phyloP scores from a whole-genome alignment of 2,113 vertebrate genomes.

The Entomyzon cyanotis region DNA sequence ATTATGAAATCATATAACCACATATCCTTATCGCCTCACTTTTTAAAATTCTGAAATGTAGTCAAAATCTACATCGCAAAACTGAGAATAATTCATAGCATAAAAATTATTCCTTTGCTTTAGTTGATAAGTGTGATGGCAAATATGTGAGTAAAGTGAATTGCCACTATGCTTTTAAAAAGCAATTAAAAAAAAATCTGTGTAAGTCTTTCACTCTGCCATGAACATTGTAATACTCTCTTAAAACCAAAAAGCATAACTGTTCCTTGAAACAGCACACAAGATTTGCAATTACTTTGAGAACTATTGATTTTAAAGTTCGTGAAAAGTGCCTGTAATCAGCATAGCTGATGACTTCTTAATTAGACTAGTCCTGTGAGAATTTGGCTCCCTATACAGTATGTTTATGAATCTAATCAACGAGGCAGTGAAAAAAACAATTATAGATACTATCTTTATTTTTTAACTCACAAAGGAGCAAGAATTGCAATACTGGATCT shows the following conservation, averaged over 20 bases:
- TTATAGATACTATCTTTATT: slow-evolving; percentile 23
- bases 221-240: background rate
- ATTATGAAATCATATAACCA: background rate
- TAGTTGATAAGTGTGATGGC: background rate
- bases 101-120: background rate
- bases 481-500: background rate
- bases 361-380: slow-evolving; percentile 41
- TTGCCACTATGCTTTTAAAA: background rate
- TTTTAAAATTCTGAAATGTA: background rate
- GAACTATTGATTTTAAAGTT: slow-evolving; percentile 44
- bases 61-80: background rate
- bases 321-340: slow-evolving; percentile 28
- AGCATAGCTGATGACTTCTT: slow-evolving; percentile 39
- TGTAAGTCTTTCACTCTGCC: background rate
- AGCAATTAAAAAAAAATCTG: background rate
- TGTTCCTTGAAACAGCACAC: background rate
- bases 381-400: slow-evolving; percentile 4
- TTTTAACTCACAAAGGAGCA: background rate
- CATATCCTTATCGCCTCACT: background rate
- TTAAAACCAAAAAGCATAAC: background rate
- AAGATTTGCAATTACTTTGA: background rate
- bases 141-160: background rate
- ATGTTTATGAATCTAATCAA: slow-evolving; percentile 51
- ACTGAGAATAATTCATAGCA: background rate
- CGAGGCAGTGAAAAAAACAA: background rate